Percentiles rank a stretch among this genome's conserved stretches.
Conservation (phyloP, 2,113 vertebrate species). For the Tragelaphus strepsiceros region DNA sequence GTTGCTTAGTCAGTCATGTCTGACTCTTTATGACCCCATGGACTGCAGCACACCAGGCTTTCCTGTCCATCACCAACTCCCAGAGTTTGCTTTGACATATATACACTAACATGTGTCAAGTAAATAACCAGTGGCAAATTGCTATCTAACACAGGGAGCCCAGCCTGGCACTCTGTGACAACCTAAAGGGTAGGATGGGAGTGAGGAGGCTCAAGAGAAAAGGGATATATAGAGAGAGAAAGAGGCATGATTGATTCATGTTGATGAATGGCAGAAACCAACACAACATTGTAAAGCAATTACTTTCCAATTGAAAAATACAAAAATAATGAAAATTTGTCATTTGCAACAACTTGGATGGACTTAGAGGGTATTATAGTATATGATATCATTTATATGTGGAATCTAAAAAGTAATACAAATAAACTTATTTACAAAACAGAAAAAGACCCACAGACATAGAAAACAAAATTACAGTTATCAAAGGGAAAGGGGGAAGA, state of each 20-base stretch:
- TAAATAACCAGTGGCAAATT: background rate
- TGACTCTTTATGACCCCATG: background rate
- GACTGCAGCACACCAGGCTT: background rate
- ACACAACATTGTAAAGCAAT: background rate
- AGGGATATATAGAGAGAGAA: background rate
- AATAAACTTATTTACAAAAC: background rate
- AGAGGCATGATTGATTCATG: background rate
- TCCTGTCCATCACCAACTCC: background rate
- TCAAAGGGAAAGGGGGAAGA: background rate
- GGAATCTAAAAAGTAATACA: background rate
- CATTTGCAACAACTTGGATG: background rate
- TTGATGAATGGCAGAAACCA: background rate
- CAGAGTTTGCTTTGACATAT: background rate
- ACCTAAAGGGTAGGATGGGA: background rate
- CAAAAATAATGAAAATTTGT: background rate
- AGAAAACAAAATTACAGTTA: background rate
- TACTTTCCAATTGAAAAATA: background rate
- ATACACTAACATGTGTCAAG: background rate
- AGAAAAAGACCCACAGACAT: background rate
- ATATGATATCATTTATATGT: background rate
- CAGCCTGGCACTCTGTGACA: background rate
- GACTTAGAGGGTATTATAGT: background rate
- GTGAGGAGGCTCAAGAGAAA: background rate
- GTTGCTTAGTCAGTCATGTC: background rate
- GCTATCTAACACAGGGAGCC: background rate